phyloP scores from a whole-genome alignment of 1,140 invertebrate species.

The Drosophila equinoxialis region DNA sequence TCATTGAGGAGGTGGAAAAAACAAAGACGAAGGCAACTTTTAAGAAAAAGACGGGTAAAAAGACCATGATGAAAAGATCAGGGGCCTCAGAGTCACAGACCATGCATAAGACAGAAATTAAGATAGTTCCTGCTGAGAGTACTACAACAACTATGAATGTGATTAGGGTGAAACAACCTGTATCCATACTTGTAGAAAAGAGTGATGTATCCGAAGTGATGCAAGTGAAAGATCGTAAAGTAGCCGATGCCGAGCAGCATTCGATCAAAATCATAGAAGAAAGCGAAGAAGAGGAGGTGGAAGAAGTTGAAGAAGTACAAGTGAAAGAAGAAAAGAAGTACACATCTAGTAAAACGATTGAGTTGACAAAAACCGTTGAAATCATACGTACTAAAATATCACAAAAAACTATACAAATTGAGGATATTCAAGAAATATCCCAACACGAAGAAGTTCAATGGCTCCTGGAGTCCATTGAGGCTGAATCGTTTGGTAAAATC shows the following conservation, averaged over 20 bases:
- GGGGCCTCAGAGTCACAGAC: constrained; percentile 33
- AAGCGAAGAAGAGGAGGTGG: constrained; percentile 64
- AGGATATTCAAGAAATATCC: constrained; percentile 72
- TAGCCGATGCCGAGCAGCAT: constrained; percentile 61
- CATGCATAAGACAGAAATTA: constrained; percentile 61
- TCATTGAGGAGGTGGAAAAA: constrained; percentile 67
- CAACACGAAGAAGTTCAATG: constrained; percentile 88
- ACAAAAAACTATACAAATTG: constrained; percentile 68
- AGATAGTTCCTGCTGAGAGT: constrained; percentile 60
- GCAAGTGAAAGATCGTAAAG: constrained; percentile 71
- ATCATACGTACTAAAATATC: constrained; percentile 75
- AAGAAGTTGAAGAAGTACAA: constrained; percentile 32
- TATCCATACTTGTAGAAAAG: constrained; percentile 83
- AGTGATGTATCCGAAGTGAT: constrained; percentile 83
- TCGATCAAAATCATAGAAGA: constrained; percentile 79
- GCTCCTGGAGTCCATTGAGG: constrained; percentile 88
- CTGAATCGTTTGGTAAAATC: constrained; percentile 89
- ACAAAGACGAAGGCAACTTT: constrained; percentile 80
- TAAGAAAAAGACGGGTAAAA: constrained; percentile 71
- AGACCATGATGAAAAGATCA: constrained; percentile 45
- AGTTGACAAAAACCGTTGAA: constrained; percentile 71
- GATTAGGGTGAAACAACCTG: constrained; percentile 63
- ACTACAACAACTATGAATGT: constrained; percentile 76
- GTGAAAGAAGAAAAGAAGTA: constrained; percentile 43
- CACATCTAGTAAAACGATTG: constrained; percentile 57